These are phyloP conservation scores for Anser cygnoides DNA, from an alignment of 2,113 vertebrate genomes.

Conservation along the genomic window DNA sequence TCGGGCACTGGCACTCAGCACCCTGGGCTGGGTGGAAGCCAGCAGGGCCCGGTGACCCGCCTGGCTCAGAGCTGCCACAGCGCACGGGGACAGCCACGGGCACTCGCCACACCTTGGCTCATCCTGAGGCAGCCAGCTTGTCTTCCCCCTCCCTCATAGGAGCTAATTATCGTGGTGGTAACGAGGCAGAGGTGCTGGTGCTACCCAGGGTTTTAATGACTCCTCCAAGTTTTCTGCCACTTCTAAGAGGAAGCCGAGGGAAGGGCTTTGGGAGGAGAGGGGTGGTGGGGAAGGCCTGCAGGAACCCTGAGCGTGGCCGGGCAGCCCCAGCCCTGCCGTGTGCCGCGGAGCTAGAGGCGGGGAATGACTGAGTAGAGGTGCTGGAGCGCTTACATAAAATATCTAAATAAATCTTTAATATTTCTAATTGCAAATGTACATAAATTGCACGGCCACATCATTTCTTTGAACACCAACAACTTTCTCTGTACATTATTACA, in stretches of 20 bases:
- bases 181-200: conserved; percentile 63
- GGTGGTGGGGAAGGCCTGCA: background rate
- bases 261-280: background rate
- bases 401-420: conserved; percentile 99
- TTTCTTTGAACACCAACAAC: conserved; percentile 88
- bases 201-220: conserved; percentile 34
- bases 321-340: background rate
- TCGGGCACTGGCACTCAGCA: background rate
- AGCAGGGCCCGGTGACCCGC: background rate
- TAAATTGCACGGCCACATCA: conserved; percentile 97
- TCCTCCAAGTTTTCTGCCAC: background rate
- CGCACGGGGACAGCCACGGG: background rate
- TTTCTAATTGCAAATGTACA: conserved; percentile 99
- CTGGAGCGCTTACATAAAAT: conserved; percentile 83
- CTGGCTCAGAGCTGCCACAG: accelerated
- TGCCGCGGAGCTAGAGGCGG: background rate
- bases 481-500: conserved; percentile 98
- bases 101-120: background rate
- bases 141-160: background rate
- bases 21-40: background rate
- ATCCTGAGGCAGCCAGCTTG: background rate
- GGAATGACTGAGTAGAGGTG: conserved; percentile 1
- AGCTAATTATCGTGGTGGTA: conserved; percentile 57
- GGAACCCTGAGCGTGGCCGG: background rate
- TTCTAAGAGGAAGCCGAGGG: background rate